These are phyloP conservation scores for Ctenomys sociabilis DNA, from an alignment of 2,113 vertebrate genomes.

Conservation along the genomic window DNA sequence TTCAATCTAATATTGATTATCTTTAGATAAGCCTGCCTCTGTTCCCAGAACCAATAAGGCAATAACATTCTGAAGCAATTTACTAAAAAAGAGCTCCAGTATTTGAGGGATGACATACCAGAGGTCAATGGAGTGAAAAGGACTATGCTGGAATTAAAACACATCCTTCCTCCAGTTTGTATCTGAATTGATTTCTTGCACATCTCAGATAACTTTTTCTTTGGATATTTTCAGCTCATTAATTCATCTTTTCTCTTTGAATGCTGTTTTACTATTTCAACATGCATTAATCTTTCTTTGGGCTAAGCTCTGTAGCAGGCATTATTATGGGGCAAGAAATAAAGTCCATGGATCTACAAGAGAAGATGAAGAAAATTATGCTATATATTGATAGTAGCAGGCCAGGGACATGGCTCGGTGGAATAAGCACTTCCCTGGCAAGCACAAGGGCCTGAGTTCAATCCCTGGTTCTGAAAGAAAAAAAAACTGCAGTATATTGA, in stretches of 20 bases:
- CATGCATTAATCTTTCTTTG: not conserved
- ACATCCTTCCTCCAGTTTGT: not conserved
- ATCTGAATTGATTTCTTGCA: conserved; percentile 25
- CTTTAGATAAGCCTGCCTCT: conserved; percentile 44
- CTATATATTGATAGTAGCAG: not conserved
- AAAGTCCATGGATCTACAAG: not conserved
- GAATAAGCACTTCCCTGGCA: too few relatives aligned
- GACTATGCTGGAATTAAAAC: conserved; percentile 29
- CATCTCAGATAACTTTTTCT: not conserved
- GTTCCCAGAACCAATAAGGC: conserved; percentile 49
- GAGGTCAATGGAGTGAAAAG: not conserved
- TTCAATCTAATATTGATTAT: conserved; percentile 46
- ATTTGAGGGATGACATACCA: conserved; percentile 17
- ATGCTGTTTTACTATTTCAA: not conserved
- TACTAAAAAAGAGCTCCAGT: not conserved
- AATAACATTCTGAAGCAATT: conserved; percentile 35
- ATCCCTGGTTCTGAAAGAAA: too few relatives aligned
- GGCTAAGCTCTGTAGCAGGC: not conserved
- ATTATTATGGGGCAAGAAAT: not conserved
- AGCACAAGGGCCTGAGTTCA: too few relatives aligned
- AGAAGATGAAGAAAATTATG: not conserved
- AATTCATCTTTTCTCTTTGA: not conserved
- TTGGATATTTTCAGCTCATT: not conserved
- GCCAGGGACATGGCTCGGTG: too few relatives aligned
- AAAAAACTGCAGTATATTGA: too few relatives aligned